Conservation (phyloP, 2,888 invertebrate genomes). For the Drosophila stalkeri region DNA sequence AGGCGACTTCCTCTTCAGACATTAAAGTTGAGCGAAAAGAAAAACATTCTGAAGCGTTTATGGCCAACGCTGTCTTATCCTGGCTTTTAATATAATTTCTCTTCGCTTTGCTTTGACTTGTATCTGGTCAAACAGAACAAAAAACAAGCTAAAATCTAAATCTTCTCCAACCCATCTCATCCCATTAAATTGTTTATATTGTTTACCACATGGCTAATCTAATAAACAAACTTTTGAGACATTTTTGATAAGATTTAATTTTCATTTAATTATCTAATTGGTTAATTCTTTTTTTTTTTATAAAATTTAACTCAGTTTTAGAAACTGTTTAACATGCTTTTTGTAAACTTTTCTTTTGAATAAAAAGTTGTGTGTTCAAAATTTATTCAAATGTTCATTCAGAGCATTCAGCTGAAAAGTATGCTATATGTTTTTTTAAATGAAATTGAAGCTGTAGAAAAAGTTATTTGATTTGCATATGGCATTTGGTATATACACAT, state of each 20-base stretch:
- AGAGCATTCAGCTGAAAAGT: neutral
- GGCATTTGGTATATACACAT: neutral
- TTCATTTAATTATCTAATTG: slow-evolving; percentile 13
- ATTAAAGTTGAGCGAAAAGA: slow-evolving; percentile 43
- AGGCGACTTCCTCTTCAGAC: slow-evolving; percentile 32
- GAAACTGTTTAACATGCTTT: slow-evolving; percentile 4
- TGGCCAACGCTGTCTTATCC: slow-evolving; percentile 30
- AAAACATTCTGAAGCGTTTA: slow-evolving; percentile 46
- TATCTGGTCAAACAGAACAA: neutral
- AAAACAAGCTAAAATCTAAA: slow-evolving; percentile 3
- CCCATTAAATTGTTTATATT: neutral
- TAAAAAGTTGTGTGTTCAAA: neutral
- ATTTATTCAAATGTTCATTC: neutral
- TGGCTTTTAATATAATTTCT: slow-evolving; percentile 35
- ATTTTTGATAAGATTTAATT: neutral
- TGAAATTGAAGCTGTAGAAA: neutral
- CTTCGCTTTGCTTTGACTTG: neutral
- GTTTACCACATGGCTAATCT: slow-evolving; percentile 4
- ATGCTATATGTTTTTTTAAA: slow-evolving; percentile 9
- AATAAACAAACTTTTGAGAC: neutral
- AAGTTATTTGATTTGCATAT: neutral
- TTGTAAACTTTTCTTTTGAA: slow-evolving; percentile 4
- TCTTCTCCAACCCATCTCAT: neutral
- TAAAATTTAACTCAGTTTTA: neutral
- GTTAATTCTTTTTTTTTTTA: neutral